Base-by-base conservation (phyloP, 2,888 invertebrate species). In the Sesamia inferens region DNA sequence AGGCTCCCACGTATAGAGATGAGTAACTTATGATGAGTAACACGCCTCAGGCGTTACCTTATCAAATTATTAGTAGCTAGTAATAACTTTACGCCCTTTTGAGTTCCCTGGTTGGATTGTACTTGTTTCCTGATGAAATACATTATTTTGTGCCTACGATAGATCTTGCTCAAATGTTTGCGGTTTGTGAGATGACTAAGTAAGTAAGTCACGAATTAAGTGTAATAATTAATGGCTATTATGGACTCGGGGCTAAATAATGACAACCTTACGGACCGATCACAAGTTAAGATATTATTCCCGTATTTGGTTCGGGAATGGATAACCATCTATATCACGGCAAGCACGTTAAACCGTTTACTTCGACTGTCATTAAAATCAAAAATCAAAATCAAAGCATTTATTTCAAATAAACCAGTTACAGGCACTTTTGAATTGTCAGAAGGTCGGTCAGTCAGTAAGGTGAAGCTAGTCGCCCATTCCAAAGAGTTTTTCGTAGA, bases 11-110 rank as follows among this genome's bases (percentile, higher is more conserved):
- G 79, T 31, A 3, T 13, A 51, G 39, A 71, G 39, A 71, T 65
- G 61, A 68, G 57, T 81, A 74, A 75, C 54, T 68, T 42, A 48
- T 11, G 61, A 77, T 82, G 78, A 68, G 63, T 80, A 76, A 76
- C 55, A 31, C 47, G n/a, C 6, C 0, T 44, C 19, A 47, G 63
- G 81, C 67, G 76, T 63, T 63, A 55, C 51, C 67, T 54, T 75
- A 74, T 61, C 66, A 61, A 74, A 59, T 77, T 51, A 79, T 47
- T 58, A 47, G 55, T 31, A 54, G 42, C 66, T 63, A 67, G 47
- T 64, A 63, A 55, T 80, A 80, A 73, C 80, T 74, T 65, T 42
- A 57, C 44, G 48, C 48, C 74, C 55, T 48, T 65, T 61, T n/a
- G 14, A 19, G 7, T 61, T 48, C 10, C 2, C 39, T 19, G 19